Evolutionary conservation across 2,888 invertebrate species (phyloP).

Genomic region (Spodoptera picta): DNA sequence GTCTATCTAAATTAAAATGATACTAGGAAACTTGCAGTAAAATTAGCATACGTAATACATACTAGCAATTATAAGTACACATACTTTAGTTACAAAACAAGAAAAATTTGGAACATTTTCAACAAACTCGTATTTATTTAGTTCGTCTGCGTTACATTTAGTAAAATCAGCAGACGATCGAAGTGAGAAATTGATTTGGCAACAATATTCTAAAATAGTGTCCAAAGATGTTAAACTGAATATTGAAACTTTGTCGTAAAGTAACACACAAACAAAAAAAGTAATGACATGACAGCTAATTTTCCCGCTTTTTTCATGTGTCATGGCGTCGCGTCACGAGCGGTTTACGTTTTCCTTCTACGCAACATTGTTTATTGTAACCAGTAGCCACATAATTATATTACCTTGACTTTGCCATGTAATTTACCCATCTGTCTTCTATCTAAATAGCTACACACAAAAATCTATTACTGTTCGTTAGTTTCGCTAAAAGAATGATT

Average conservation of each 20-base stretch:
- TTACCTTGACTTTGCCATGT: slow-evolving; percentile 23
- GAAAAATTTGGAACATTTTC: not conserved
- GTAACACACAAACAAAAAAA: slow-evolving; percentile 2
- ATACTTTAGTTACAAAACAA: too few relatives aligned
- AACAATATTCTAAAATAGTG: too few relatives aligned
- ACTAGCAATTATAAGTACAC: too few relatives aligned
- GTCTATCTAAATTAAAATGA: too few relatives aligned
- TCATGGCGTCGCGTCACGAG: slow-evolving; percentile 25
- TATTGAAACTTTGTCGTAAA: not conserved
- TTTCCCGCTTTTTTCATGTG: slow-evolving; percentile 34
- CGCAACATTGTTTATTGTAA: slow-evolving; percentile 22
- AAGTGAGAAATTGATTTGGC: too few relatives aligned
- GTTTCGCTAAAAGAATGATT: too few relatives aligned
- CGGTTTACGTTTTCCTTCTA: slow-evolving; percentile 25
- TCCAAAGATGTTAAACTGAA: not conserved
- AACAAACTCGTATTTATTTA: not conserved
- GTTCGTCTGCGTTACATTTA: not conserved
- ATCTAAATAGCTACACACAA: not conserved
- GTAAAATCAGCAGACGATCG: too few relatives aligned
- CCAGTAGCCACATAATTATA: slow-evolving; percentile 5
- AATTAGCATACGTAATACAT: too few relatives aligned
- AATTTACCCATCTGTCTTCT: slow-evolving; percentile 13
- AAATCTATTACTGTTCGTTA: too few relatives aligned
- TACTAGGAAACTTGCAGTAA: too few relatives aligned
- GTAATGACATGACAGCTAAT: slow-evolving; percentile 20